Evolutionary conservation across 2,888 invertebrate species (phyloP).

Genomic region (Xestia ashworthii): DNA sequence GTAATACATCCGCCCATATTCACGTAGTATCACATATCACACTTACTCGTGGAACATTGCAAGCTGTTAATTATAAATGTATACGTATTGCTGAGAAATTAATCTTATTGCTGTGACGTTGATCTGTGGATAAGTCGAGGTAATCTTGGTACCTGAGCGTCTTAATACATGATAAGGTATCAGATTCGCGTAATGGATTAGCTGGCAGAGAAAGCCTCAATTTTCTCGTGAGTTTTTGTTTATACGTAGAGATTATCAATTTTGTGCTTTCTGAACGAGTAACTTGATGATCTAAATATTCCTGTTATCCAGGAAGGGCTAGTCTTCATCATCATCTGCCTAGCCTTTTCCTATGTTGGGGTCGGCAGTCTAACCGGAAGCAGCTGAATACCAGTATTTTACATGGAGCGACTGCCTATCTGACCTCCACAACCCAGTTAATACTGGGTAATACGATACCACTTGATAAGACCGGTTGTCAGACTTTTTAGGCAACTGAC

Average conservation of each 20-base stretch:
- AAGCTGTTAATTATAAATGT: slow-evolving; percentile 1
- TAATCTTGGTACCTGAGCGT: slow-evolving; percentile 21
- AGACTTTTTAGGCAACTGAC: too few species aligned
- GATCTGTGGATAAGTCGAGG: slow-evolving; percentile 8
- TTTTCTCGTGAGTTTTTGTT: background rate
- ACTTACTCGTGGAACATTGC: background rate
- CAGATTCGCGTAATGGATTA: slow-evolving; percentile 14
- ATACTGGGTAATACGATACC: too few species aligned
- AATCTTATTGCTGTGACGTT: slow-evolving; percentile 1
- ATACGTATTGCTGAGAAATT: slow-evolving; percentile 8
- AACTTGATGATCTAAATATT: background rate
- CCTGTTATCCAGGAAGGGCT: too few species aligned
- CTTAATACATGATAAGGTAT: slow-evolving; percentile 4
- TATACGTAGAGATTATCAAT: background rate
- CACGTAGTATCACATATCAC: too few species aligned
- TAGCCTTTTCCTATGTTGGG: too few species aligned
- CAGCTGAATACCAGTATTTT: too few species aligned
- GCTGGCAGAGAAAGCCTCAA: background rate
- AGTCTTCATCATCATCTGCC: too few species aligned
- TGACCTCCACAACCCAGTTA: too few species aligned
- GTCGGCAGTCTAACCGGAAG: too few species aligned
- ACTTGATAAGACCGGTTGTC: too few species aligned
- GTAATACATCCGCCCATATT: too few species aligned
- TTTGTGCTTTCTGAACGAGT: background rate
- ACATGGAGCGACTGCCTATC: too few species aligned